These are phyloP conservation scores for Lontra canadensis DNA, from an alignment of 2,113 vertebrate species.

Conservation along the genomic window DNA sequence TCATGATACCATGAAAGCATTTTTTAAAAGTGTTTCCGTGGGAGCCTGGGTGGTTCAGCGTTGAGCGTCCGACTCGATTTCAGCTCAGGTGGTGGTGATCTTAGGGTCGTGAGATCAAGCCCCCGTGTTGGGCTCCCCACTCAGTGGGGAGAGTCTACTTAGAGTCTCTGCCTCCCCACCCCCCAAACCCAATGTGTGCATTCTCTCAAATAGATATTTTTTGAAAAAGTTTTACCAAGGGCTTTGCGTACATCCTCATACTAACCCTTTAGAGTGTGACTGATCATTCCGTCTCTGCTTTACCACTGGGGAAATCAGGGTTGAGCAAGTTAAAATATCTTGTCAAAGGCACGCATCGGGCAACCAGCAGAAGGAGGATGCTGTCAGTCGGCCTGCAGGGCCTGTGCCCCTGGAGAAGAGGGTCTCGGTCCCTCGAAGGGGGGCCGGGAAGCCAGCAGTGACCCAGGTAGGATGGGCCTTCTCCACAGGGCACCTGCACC, in stretches of 20 bases:
- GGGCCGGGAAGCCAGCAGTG: not conserved
- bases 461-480: not conserved
- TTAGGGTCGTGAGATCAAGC: not conserved
- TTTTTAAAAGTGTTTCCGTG: not conserved
- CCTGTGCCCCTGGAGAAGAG: not conserved
- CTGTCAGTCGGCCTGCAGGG: not conserved
- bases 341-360: not conserved
- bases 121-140: not conserved
- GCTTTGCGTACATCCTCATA: not conserved
- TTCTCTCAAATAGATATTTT: not conserved
- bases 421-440: not conserved
- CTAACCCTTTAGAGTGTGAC: not conserved
- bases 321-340: not conserved
- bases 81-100: not conserved
- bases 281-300: not conserved
- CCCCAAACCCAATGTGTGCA: not conserved
- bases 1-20: not conserved
- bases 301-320: not conserved
- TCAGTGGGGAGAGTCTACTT: not conserved
- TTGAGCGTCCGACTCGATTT: not conserved
- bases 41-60: not conserved
- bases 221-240: not conserved
- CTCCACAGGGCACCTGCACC: not conserved
- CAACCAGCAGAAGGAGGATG: not conserved
- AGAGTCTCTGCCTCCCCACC: not conserved